Evolutionary conservation across 2,888 invertebrate species (phyloP).

Genomic region (Trilocha varians): DNA sequence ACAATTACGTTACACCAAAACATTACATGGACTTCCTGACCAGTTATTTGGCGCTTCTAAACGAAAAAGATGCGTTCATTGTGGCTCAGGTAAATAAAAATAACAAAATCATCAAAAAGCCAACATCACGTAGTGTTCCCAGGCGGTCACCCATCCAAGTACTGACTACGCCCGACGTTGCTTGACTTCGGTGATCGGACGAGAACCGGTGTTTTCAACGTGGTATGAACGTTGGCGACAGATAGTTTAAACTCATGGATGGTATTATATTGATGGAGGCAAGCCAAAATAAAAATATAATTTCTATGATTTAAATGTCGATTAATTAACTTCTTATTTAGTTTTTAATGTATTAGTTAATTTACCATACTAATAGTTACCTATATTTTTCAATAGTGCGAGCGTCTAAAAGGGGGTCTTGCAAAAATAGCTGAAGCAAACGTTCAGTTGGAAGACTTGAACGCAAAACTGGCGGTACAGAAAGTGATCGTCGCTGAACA

Average conservation of each 20-base stretch:
- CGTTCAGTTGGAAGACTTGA: constrained; percentile 83
- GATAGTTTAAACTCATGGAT: too few species aligned
- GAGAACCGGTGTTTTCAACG: constrained; percentile 64
- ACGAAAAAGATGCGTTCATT: constrained; percentile 78
- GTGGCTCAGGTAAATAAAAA: constrained; percentile 57
- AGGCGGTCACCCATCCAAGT: constrained; percentile 68
- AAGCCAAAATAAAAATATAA: too few species aligned
- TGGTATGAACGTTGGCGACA: constrained; percentile 46
- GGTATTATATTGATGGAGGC: too few species aligned
- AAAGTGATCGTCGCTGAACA: constrained; percentile 87
- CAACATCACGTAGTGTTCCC: constrained; percentile 57
- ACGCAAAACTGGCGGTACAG: constrained; percentile 85
- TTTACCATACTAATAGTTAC: not conserved
- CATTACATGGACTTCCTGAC: constrained; percentile 92
- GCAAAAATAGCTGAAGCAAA: constrained; percentile 92
- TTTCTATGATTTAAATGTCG: too few species aligned
- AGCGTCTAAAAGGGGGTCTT: constrained; percentile 79
- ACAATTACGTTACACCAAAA: constrained; percentile 92
- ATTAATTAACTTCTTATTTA: too few species aligned
- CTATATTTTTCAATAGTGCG: constrained; percentile 60
- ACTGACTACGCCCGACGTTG: constrained; percentile 66
- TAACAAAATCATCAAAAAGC: constrained; percentile 7
- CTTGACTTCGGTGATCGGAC: constrained; percentile 69
- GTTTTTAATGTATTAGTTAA: too few species aligned
- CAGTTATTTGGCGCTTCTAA: constrained; percentile 82